These are phyloP conservation scores for Melanogrammus aeglefinus DNA, from an alignment of 2,797 vertebrate species.

Conservation along the genomic window DNA sequence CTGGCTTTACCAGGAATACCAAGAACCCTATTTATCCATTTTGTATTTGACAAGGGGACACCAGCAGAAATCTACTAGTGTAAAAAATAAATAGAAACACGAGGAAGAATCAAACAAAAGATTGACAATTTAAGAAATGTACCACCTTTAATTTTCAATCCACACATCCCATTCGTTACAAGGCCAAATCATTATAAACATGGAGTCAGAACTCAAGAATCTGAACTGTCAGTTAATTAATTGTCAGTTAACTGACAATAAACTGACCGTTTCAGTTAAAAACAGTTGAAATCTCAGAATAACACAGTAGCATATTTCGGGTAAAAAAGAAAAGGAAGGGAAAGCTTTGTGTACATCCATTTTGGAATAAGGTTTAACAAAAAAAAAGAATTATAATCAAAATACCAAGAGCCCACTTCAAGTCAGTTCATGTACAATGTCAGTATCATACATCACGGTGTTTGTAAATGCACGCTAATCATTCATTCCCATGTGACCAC, in stretches of 20 bases:
- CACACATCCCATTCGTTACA: conserved; percentile 76
- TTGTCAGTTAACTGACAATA: not conserved
- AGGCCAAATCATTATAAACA: conserved; percentile 63
- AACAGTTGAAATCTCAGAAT: conserved; percentile 23
- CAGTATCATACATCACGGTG: conserved; percentile 36
- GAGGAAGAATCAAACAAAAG: not conserved
- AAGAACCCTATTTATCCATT: not conserved
- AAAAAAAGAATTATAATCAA: too few species aligned
- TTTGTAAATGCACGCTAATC: conserved; percentile 20
- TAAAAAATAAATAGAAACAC: not conserved
- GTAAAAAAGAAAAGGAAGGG: conserved; percentile 14
- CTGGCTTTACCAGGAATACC: not conserved
- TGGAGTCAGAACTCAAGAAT: conserved; percentile 25
- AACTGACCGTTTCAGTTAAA: too few species aligned
- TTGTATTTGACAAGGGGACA: not conserved
- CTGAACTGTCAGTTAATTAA: not conserved
- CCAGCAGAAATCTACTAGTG: not conserved
- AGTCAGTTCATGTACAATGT: conserved; percentile 40
- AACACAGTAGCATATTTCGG: conserved; percentile 54
- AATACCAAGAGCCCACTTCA: conserved; percentile 19
- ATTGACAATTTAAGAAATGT: conserved; percentile 66
- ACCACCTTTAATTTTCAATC: conserved; percentile 82
- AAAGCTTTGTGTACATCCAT: conserved; percentile 39
- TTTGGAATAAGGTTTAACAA: not conserved
- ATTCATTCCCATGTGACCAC: conserved; percentile 10